A percentile compares a stretch with the other conserved stretches of the same genome.
phyloP scores from a whole-genome alignment of 1,140 invertebrate species.

The Papilio polytes region DNA sequence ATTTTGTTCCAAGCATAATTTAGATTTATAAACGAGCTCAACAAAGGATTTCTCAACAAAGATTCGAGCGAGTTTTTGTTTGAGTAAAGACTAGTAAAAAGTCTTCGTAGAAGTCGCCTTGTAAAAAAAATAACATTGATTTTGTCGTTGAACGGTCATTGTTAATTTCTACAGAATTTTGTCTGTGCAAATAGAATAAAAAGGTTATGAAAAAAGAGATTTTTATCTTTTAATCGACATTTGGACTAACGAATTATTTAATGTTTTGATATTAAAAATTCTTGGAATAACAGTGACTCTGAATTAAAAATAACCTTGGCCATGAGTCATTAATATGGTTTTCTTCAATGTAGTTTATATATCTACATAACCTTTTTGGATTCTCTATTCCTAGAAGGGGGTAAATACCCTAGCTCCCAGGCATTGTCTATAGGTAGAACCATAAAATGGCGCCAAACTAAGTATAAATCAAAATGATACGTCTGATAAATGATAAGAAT shows the following conservation, averaged over 20 bases:
- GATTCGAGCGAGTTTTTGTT: slow-evolving; percentile 7
- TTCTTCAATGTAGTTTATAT: no score
- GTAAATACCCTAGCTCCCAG: no score
- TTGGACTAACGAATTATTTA: background rate
- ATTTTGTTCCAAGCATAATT: slow-evolving; percentile 2
- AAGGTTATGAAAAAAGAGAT: background rate
- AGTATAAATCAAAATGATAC: background rate
- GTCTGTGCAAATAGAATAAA: background rate
- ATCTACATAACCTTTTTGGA: no score
- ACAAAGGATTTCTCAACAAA: slow-evolving; percentile 13
- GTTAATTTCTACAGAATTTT: slow-evolving; percentile 67
- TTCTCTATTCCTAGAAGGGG: no score
- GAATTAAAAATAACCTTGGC: background rate
- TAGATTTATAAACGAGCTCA: slow-evolving; percentile 16
- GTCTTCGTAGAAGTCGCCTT: slow-evolving; percentile 14
- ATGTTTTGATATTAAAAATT: background rate
- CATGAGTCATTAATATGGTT: no score
- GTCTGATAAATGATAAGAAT: background rate
- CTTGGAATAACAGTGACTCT: background rate
- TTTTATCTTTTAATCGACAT: background rate
- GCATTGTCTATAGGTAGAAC: no score
- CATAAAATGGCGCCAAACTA: background rate
- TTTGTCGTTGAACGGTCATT: slow-evolving; percentile 47
- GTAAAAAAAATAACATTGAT: slow-evolving; percentile 56
- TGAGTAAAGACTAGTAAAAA: slow-evolving; percentile 28